A percentile compares a stretch with the other conserved stretches of the same genome.
Evolutionary conservation across 2,888 invertebrate genomes (phyloP).

Genomic region (Drosophila subquinaria): DNA sequence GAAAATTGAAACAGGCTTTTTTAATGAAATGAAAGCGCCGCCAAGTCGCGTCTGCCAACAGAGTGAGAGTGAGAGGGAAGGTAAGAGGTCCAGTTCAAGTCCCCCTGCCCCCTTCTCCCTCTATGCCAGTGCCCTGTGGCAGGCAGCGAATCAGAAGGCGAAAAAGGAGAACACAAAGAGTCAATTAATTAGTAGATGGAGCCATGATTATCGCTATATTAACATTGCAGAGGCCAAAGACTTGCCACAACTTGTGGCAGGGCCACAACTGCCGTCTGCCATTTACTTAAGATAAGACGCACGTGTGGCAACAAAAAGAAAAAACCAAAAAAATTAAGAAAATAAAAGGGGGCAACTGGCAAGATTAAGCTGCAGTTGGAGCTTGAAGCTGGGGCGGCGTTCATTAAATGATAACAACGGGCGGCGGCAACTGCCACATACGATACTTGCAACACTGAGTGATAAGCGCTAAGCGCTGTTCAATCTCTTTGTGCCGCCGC

Average conservation of each 20-base stretch:
- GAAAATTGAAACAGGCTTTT: conserved; percentile 84
- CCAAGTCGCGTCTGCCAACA: conserved; percentile 32
- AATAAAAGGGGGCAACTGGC: conserved; percentile 17
- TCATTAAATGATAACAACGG: conserved; percentile 79
- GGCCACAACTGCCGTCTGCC: conserved; percentile 49
- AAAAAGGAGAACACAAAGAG: conserved; percentile 83
- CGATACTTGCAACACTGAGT: conserved; percentile 44
- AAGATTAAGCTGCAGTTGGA: conserved; percentile 21
- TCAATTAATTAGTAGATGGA: conserved; percentile 86
- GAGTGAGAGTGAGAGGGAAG: not conserved
- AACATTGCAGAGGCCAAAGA: conserved; percentile 61
- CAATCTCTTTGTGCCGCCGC: conserved; percentile 14
- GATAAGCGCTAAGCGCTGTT: conserved; percentile 40
- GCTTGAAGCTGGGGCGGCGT: conserved; percentile 49
- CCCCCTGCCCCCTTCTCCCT: not conserved
- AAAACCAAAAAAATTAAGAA: not conserved
- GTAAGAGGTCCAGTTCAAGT: not conserved
- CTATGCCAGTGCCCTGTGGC: not conserved
- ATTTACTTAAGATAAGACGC: conserved; percentile 82
- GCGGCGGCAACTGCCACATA: conserved; percentile 49
- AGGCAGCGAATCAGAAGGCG: conserved; percentile 34
- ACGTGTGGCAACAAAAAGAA: conserved; percentile 57
- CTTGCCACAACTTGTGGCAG: conserved; percentile 25
- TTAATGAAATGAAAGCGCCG: conserved; percentile 80
- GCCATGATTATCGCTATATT: conserved; percentile 84